A percentile compares a stretch with the other conserved stretches of the same genome.
These are phyloP conservation scores for Hyles euphorbiae DNA, from an alignment of 1,140 invertebrate genomes.

Conservation along the genomic window DNA sequence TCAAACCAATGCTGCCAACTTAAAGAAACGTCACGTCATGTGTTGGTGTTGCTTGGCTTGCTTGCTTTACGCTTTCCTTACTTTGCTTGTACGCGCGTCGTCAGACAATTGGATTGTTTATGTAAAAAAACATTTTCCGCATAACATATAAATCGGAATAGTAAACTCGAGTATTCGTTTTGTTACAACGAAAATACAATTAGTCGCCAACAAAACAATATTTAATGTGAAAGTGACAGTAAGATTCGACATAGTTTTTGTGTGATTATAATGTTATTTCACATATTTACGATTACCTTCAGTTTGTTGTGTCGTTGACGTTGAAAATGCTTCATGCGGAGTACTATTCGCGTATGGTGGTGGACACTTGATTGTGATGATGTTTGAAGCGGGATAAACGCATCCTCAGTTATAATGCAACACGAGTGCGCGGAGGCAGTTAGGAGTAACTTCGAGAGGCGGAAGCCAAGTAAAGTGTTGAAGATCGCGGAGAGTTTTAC, in stretches of 20 bases:
- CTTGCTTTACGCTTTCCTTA: conserved; percentile 63
- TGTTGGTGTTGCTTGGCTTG: conserved; percentile 52
- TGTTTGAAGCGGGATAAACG: conserved; percentile 66
- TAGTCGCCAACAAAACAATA: conserved; percentile 35
- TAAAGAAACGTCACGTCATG: conserved; percentile 48
- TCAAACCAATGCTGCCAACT: conserved; percentile 37
- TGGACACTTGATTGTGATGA: conserved; percentile 46
- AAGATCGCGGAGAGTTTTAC: conserved; percentile 74
- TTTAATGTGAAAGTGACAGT: conserved; percentile 66
- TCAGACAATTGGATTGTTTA: conserved; percentile 57
- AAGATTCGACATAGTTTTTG: conserved; percentile 57
- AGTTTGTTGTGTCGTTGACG: conserved; percentile 38
- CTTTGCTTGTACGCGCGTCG: conserved; percentile 61
- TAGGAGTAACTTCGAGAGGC: conserved; percentile 59
- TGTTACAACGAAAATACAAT: conserved; percentile 22
- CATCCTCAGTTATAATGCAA: conserved; percentile 69
- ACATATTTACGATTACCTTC: conserved; percentile 60
- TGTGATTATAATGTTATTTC: conserved; percentile 64
- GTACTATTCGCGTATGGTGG: conserved; percentile 34
- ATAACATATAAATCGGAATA: conserved; percentile 42
- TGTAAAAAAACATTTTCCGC: conserved; percentile 45
- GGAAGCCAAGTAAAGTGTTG: conserved; percentile 68
- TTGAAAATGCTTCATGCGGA: conserved; percentile 37
- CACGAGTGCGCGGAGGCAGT: conserved; percentile 52
- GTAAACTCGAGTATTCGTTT: conserved; percentile 27